These are phyloP conservation scores for Metopolophium dirhodum DNA, from an alignment of 1,140 invertebrate genomes.

Conservation along the genomic window DNA sequence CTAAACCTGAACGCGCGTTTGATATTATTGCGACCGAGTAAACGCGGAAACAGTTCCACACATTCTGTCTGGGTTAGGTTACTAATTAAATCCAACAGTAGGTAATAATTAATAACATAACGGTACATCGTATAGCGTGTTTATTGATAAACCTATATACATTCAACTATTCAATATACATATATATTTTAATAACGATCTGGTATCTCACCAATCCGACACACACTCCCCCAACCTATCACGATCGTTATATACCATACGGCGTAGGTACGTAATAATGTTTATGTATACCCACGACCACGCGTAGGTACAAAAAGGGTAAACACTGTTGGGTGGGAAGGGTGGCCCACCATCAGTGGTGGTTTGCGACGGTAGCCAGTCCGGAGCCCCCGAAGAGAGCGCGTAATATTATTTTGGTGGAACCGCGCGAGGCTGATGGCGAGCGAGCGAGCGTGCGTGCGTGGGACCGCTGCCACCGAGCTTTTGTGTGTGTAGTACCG, in stretches of 20 bases:
- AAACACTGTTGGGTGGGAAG: not conserved
- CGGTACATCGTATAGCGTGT: not conserved
- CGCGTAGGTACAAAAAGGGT: not conserved
- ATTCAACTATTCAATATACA: no score
- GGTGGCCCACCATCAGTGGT: not conserved
- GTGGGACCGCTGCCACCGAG: not conserved
- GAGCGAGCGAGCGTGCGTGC: not conserved
- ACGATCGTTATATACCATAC: not conserved
- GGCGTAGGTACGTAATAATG: not conserved
- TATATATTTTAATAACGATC: not conserved
- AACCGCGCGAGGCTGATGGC: not conserved
- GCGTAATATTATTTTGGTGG: slow-evolving; percentile 2
- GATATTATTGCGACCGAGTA: not conserved
- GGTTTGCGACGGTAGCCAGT: not conserved
- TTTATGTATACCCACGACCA: not conserved
- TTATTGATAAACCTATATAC: no score
- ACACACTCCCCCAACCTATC: not conserved
- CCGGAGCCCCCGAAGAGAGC: not conserved
- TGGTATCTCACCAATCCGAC: not conserved
- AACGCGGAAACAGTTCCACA: not conserved
- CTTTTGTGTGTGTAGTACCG: not conserved
- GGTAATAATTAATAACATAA: not conserved
- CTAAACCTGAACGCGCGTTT: not conserved
- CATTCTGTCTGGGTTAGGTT: no score
- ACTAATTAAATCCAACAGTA: not conserved